Evolutionary conservation across 2,113 vertebrate species (phyloP).

Genomic region (Lamprologus speciosus): DNA sequence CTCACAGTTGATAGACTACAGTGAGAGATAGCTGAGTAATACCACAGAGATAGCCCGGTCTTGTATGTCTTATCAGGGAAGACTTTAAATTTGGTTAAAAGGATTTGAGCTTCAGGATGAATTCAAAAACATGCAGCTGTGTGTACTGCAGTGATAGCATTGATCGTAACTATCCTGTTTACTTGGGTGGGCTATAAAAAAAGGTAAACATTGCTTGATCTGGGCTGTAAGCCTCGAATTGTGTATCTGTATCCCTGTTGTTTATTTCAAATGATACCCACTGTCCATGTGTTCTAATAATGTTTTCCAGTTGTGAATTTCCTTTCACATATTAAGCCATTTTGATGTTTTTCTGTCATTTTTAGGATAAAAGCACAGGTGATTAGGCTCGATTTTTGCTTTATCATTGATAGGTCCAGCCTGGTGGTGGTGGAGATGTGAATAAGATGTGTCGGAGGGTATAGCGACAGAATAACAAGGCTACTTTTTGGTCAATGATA

Average conservation of each 20-base stretch:
- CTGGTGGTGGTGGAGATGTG: neutral
- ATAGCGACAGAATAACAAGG: neutral
- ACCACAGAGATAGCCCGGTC: neutral
- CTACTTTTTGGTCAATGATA: neutral
- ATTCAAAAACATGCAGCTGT: neutral
- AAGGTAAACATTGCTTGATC: neutral
- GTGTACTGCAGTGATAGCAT: neutral
- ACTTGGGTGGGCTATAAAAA: neutral
- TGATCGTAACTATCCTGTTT: neutral
- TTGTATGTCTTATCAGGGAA: neutral
- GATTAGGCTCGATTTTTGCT: neutral
- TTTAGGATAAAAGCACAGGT: neutral
- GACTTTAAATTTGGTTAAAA: slow-evolving; percentile 7
- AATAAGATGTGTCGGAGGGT: neutral
- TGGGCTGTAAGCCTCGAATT: neutral
- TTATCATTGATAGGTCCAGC: neutral
- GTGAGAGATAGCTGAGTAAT: slow-evolving; percentile 7
- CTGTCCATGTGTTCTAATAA: neutral
- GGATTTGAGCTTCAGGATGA: neutral
- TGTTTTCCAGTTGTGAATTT: neutral
- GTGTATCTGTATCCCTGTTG: neutral
- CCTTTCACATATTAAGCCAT: neutral
- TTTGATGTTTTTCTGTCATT: neutral
- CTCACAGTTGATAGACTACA: neutral
- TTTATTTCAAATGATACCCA: neutral